Conservation (phyloP, 2,888 invertebrate genomes). For the Marasmarcha lunaedactyla region DNA sequence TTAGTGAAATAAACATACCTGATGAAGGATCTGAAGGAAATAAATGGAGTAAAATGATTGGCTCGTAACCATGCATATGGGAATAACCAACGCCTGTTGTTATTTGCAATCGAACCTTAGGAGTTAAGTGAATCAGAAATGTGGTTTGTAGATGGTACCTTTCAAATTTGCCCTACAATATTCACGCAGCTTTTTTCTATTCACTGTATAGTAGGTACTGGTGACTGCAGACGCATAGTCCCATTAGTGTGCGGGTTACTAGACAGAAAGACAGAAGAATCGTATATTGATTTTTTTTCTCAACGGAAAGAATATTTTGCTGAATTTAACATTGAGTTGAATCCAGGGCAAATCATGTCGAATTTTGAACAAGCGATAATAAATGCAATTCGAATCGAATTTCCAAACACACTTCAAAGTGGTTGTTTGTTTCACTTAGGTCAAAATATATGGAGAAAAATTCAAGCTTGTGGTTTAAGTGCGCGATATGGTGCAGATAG, state of each 20-base stretch:
- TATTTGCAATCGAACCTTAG: slow-evolving; percentile 8
- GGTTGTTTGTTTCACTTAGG: too few relatives aligned
- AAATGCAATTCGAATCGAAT: too few relatives aligned
- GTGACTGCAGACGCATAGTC: not conserved
- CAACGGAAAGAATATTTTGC: too few relatives aligned
- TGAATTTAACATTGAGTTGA: too few relatives aligned
- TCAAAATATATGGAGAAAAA: too few relatives aligned
- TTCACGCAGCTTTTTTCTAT: slow-evolving; percentile 8
- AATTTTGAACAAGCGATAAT: too few relatives aligned
- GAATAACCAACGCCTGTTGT: not conserved
- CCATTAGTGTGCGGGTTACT: slow-evolving; percentile 2
- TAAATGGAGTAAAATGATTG: slow-evolving; percentile 2
- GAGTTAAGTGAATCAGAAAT: slow-evolving; percentile 8
- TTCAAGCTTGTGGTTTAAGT: too few relatives aligned
- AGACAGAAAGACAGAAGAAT: not conserved
- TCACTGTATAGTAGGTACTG: slow-evolving; percentile 1
- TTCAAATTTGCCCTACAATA: slow-evolving; percentile 9
- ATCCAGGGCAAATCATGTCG: too few relatives aligned
- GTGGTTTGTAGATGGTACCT: slow-evolving; percentile 11
- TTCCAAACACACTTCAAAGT: too few relatives aligned
- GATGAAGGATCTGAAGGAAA: slow-evolving; percentile 3
- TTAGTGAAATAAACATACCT: slow-evolving; percentile 4
- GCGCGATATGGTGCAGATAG: too few relatives aligned
- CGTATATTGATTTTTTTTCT: too few relatives aligned
- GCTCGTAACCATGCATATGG: slow-evolving; percentile 2